Base-by-base conservation (phyloP, 2,113 vertebrate species). In the Solenodon paradoxus region DNA sequence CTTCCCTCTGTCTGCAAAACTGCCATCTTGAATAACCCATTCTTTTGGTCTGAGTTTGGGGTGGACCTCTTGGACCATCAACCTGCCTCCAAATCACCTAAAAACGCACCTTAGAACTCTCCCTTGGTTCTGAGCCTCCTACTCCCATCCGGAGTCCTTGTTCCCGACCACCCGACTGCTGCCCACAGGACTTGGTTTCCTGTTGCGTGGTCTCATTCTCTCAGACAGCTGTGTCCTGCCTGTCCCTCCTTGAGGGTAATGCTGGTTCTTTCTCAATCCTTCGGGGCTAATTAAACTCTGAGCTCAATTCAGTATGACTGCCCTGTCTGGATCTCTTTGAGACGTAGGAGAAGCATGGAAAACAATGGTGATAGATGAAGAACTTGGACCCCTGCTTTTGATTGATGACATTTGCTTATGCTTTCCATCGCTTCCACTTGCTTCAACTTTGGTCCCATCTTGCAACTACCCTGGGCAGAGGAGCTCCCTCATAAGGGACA, bases 181-280 rank as follows among this genome's bases (percentile, higher is more conserved):
- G 24, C 22, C 69, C 7, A 5, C 35, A 3, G 42, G 57, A 24
- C 49, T 24, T 5, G 49, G 47, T 9, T 51, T 20, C 10, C 30
- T 1, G 13, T 2, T 0, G 20, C 1, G 5, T 0, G 10, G 32
- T 3, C 68, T 32, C 19, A 4, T n/a, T n/a, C 19, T 45, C n/a
- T 8, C 68, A 26, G 30, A 66, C 69, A 10, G 51, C 10, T 3
- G 9, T 26, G 2, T 1, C 47, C 80, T 10, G 26, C 32, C 57
- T 63, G n/a, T 17, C 19, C 40, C 71, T 79, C 74, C 24, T 47
- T 0, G 4, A 13, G 24, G 53, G n/a, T 26, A 15, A 45, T 32
- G 30, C 49, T 22, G 55, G 15, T 22, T 59, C 20, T 16, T 38
- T 42, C 17, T 17, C 40, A 22, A 16, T n/a, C 49, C 5, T 3